phyloP scores from a whole-genome alignment of 1,140 invertebrate genomes.

The Drosophila subobscura region DNA sequence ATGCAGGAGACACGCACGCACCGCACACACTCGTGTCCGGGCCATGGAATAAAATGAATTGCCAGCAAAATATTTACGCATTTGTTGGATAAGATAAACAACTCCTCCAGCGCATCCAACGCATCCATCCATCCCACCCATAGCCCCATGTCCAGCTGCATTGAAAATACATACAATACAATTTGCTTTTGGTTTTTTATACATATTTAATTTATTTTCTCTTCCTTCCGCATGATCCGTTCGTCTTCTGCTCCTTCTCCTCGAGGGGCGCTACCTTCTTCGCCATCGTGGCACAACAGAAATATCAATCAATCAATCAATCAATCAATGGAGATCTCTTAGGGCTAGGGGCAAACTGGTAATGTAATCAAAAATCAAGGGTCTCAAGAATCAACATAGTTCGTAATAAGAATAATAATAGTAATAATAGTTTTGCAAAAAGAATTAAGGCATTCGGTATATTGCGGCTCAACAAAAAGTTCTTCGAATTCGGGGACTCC shows the following conservation, averaged over 20 bases:
- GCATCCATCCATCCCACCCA: background rate
- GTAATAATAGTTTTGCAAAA: slow-evolving; percentile 34
- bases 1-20: slow-evolving; percentile 40
- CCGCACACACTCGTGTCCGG: slow-evolving; percentile 15
- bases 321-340: slow-evolving; percentile 55
- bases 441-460: slow-evolving; percentile 70
- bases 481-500: slow-evolving; percentile 42
- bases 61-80: slow-evolving; percentile 59
- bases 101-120: background rate
- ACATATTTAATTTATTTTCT: slow-evolving; percentile 73
- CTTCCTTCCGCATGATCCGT: slow-evolving; percentile 27
- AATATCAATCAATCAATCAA: slow-evolving; percentile 51
- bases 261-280: slow-evolving; percentile 20
- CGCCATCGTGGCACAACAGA: slow-evolving; percentile 55
- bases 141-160: slow-evolving; percentile 17
- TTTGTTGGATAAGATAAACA: slow-evolving; percentile 56
- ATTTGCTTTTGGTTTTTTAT: slow-evolving; percentile 49
- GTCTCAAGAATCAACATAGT: slow-evolving; percentile 58
- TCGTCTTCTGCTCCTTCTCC: slow-evolving; percentile 13
- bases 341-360: slow-evolving; percentile 35
- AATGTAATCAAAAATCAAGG: slow-evolving; percentile 29
- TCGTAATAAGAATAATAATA: slow-evolving; percentile 15
- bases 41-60: slow-evolving; percentile 71
- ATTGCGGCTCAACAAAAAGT: slow-evolving; percentile 56
- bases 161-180: slow-evolving; percentile 29